Percentiles rank a stretch among this genome's conserved stretches.
Evolutionary conservation across 92 coral and sea anemone species (phyloP).

Genomic region (Isaurus tuberculatus): DNA sequence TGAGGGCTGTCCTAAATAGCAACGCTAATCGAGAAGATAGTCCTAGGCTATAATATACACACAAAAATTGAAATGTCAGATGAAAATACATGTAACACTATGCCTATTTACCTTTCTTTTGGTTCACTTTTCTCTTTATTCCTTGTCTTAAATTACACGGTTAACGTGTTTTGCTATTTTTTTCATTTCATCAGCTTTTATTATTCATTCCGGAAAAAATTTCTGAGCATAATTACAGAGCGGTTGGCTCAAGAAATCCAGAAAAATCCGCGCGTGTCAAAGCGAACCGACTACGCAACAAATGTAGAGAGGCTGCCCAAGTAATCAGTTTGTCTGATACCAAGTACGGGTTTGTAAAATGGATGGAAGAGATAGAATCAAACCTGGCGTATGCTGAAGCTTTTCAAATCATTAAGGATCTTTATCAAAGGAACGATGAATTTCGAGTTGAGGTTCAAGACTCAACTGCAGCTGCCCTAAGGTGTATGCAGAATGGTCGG

Average conservation of each 20-base stretch:
- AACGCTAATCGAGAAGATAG: no score
- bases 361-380: slow-evolving; percentile 82
- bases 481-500: slow-evolving; percentile 68
- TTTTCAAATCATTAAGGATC: slow-evolving; percentile 54
- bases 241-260: slow-evolving; percentile 83
- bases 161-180: not conserved
- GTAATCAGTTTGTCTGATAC: slow-evolving; percentile 44
- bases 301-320: slow-evolving; percentile 71
- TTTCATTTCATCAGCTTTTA: slow-evolving; percentile 58
- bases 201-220: slow-evolving; percentile 78
- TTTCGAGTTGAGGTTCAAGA: slow-evolving; percentile 70
- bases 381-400: slow-evolving; percentile 65
- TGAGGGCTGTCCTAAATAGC: no score
- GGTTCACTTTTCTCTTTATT: no score
- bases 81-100: no score
- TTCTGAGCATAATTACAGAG: slow-evolving; percentile 79
- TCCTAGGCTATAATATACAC: no score
- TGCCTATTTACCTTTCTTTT: no score
- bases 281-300: slow-evolving; percentile 76
- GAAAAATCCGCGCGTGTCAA: slow-evolving; percentile 76
- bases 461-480: slow-evolving; percentile 69
- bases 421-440: slow-evolving; percentile 69
- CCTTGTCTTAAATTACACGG: no score
- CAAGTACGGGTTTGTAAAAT: slow-evolving; percentile 59
- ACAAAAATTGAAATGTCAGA: no score